These are phyloP conservation scores for Pantherophis guttatus DNA, from an alignment of 2,113 vertebrate species.

Conservation along the genomic window DNA sequence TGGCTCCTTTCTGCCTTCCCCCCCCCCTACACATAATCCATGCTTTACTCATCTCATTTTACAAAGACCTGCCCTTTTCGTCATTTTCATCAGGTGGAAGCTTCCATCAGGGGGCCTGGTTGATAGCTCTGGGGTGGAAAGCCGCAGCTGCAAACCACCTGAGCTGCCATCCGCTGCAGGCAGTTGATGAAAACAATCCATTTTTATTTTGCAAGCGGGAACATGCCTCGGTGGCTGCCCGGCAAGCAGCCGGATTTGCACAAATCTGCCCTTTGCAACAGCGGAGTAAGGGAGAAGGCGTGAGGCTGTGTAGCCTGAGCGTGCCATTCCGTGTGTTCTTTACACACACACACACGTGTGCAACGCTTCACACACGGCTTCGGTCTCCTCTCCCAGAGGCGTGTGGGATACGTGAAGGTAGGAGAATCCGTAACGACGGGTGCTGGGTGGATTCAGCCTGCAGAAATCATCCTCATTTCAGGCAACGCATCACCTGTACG, in stretches of 20 bases:
- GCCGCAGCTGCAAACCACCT: background rate
- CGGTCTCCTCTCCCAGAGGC: background rate
- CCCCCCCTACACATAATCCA: too few species aligned
- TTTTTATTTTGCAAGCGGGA: background rate
- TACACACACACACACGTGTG: rapidly evolving
- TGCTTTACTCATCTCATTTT: too few species aligned
- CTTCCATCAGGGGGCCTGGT: background rate
- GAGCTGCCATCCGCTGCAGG: background rate
- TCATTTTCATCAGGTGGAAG: too few species aligned
- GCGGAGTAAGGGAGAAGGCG: background rate
- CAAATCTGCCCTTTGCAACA: background rate
- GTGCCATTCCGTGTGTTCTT: background rate
- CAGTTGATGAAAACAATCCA: background rate
- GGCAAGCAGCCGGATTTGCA: background rate
- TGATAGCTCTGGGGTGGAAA: background rate
- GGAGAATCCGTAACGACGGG: background rate
- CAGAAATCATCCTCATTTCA: background rate
- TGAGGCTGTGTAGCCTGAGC: background rate
- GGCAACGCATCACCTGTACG: too few species aligned
- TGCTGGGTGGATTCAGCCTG: background rate
- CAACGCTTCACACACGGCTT: background rate
- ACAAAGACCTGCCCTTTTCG: background rate
- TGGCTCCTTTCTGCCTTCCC: background rate
- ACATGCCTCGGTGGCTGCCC: background rate
- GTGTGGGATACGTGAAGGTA: background rate